Evolutionary conservation across 2,113 vertebrate species (phyloP), one percentile per base, ranked within the genome.

Genomic region (Mastomys coucha): DNA sequence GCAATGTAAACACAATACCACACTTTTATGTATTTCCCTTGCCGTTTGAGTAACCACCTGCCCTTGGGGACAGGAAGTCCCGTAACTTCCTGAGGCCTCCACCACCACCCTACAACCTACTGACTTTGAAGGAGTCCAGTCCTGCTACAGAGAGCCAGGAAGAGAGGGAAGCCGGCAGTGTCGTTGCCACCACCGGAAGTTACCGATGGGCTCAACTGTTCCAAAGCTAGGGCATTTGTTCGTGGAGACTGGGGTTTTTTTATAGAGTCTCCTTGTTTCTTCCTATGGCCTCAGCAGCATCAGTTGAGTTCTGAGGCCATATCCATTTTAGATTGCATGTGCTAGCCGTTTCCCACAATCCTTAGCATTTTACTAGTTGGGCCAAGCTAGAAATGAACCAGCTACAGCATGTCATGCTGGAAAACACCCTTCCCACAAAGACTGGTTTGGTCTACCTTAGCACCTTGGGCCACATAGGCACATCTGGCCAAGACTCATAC

Each of bases 1-100:
- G 26, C 78, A 22, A 39, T 45, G 28, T 85, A 96, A 67, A 95
- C 88, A 75, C 63, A 70, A 36, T 70, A 12, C 5, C 70, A 84
- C 28, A 7, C 51, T 86, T 95, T 85, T 77, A 24, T 70, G 92
- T 96, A 69, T 69, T 36, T 69, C 65, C 65, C 65, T 33, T 69
- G 67, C 16, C 5, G 51, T 75, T 75, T 1, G 14, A 70, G 58
- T 20, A 58, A 20, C 75, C 91, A 93, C 53, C 96, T 89, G 87
- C 73, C 69, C 73, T 89, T 31, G 12, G 26, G n/a, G 60, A 51
- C 39, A 73, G 95, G 88, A 97, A 96, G 75, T 73, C 42, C 11
- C 26, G n/a, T 69, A 81, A 42, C 80, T 88, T 93, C 91, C 96
- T 19, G 36, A 93, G 19, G 56, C 49, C 14, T 65, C 42, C 51